Base-by-base conservation (phyloP, 2,888 invertebrate genomes). In the Lochmaea crataegi region DNA sequence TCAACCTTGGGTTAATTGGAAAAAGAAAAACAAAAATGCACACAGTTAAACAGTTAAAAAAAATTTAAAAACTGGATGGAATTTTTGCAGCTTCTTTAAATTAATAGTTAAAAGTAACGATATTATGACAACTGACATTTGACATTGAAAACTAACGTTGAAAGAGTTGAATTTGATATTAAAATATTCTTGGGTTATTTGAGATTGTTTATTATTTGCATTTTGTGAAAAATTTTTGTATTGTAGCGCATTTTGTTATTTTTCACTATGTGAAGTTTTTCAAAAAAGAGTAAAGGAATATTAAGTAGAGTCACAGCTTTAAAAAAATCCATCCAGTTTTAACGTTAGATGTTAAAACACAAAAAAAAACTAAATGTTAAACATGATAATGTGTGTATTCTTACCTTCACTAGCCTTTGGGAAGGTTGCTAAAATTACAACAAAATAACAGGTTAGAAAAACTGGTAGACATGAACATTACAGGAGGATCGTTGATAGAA, bases 341-440 rank as follows among this genome's bases (percentile, higher is more conserved):
- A 26, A n/a, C 12, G 60, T 60, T 60, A 60, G n/a, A n/a, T 38
- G 60, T 38, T 16, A 61, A 48, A 26, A 70, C 48, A 71, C 14
- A 42, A 71, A 65, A 61, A n/a, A 68, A 64, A 45, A 53, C 58
- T 9, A 65, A 14, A 32, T 45, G 18, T 41, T 58, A 68, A 38
- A 16, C 48, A 48, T 22, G 42, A 16, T 16, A 32, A 16, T 53
- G n/a, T 57, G 14, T 57, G 18, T 18, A 51, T 18, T 67, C 84
- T 84, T 83, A 87, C 87, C 86, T 87, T 87, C 72, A 87, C 87
- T 76, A 87, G 83, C 80, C 87, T 84, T 82, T 86, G 87, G 22
- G 87, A 87, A 71, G 87, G 87, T 83, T 87, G 86, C 87, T 87
- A 81, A 67, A 86, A 85, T 63, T 78, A 75, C 70, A 70, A 16